Conservation (phyloP, 2,888 invertebrate species). For the Rhyacophila evoluta region DNA sequence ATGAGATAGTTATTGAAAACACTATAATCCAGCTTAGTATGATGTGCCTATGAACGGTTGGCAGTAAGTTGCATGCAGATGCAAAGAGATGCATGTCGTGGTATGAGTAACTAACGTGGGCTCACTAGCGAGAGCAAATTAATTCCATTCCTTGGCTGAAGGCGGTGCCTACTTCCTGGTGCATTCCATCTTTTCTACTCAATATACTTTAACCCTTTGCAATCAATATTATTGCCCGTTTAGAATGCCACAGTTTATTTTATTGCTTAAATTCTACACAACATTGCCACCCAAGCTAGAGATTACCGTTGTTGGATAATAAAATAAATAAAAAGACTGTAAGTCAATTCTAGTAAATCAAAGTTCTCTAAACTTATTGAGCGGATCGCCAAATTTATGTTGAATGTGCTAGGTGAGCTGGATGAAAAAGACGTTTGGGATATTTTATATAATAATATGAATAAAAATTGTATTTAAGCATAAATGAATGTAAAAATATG, state of each 20-base stretch:
- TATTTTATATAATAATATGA: too few species aligned
- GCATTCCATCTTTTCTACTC: constrained; percentile 23
- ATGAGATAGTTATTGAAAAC: not conserved
- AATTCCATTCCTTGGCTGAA: constrained; percentile 23
- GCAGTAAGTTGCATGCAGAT: constrained; percentile 11
- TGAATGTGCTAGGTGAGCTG: too few species aligned
- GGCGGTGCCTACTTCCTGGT: constrained; percentile 27
- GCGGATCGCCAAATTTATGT: too few species aligned
- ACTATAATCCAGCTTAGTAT: constrained; percentile 19
- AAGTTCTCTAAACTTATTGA: too few species aligned
- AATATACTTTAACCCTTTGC: constrained; percentile 11
- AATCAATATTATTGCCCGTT: constrained; percentile 14
- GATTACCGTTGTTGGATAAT: too few species aligned
- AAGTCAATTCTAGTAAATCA: too few species aligned
- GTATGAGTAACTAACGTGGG: constrained; percentile 19
- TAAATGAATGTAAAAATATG: too few species aligned
- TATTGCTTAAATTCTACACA: not conserved
- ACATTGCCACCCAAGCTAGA: not conserved
- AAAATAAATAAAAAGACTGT: too few species aligned
- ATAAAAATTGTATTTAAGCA: too few species aligned
- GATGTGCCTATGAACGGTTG: not conserved
- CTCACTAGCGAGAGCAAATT: constrained; percentile 25
- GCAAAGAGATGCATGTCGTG: not conserved
- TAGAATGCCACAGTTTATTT: not conserved
- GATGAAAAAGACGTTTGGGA: too few species aligned